Evolutionary conservation across 2,888 invertebrate genomes (phyloP).

Genomic region (Eilema griseolum): DNA sequence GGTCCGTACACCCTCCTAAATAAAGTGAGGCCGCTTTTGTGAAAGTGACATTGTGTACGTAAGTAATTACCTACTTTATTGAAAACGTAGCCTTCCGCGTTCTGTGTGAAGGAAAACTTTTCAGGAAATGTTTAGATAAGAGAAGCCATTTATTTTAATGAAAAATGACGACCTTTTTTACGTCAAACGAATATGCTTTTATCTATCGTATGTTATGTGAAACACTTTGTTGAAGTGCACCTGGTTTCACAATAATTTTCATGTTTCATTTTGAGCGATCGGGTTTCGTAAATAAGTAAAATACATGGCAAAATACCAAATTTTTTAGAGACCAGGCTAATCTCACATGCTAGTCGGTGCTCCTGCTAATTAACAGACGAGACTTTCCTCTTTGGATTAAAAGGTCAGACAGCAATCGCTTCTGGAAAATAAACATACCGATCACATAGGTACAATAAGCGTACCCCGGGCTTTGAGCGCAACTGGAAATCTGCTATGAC

Average conservation of each 20-base stretch:
- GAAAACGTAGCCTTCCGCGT: conserved; percentile 49
- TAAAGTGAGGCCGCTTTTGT: conserved; percentile 47
- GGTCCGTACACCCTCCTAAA: conserved; percentile 37
- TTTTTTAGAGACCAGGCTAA: too few species aligned
- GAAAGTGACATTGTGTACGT: conserved; percentile 52
- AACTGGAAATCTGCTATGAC: too few species aligned
- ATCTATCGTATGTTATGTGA: conserved; percentile 43
- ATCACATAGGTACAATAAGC: too few species aligned
- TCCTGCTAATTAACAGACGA: too few species aligned
- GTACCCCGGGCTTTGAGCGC: too few species aligned
- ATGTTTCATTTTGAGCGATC: conserved; percentile 37
- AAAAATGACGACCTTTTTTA: conserved; percentile 63
- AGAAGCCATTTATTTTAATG: conserved; percentile 69
- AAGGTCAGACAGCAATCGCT: too few species aligned
- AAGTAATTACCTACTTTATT: conserved; percentile 60
- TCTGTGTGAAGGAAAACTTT: conserved; percentile 49
- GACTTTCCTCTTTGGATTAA: too few species aligned
- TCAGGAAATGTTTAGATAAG: conserved; percentile 63
- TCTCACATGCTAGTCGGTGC: too few species aligned
- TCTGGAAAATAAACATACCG: too few species aligned
- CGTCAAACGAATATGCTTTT: conserved; percentile 50
- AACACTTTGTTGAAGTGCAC: conserved; percentile 52
- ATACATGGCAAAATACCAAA: too few species aligned
- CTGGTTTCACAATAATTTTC: conserved; percentile 54
- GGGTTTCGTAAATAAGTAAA: too few species aligned